These are phyloP conservation scores for Scomber scombrus DNA, from an alignment of 2,113 vertebrate species.

Conservation along the genomic window DNA sequence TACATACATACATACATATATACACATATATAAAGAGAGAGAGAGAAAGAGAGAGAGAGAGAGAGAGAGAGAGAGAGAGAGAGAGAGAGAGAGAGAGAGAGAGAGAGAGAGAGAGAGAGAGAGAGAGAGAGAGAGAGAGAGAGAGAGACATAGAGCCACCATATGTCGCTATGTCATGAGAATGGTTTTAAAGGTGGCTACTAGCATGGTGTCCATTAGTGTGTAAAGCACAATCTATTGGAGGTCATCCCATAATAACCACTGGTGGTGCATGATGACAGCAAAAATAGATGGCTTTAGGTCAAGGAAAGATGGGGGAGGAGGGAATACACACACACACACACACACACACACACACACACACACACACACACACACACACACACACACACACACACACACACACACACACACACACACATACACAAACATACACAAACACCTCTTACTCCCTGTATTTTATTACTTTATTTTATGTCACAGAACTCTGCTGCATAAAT, in stretches of 20 bases:
- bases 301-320: slow-evolving; percentile 7
- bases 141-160: not conserved
- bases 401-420: not conserved
- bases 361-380: no score
- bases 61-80: not conserved
- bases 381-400: not conserved
- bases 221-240: slow-evolving; percentile 18
- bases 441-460: not conserved
- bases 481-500: not conserved
- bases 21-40: no score
- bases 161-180: not conserved
- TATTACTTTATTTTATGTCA: no score
- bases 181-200: not conserved
- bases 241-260: slow-evolving; percentile 32
- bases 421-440: not conserved
- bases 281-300: slow-evolving; percentile 26
- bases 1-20: no score
- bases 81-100: not conserved
- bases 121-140: not conserved
- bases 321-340: not conserved
- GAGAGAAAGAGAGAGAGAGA: not conserved
- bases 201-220: slow-evolving; percentile 19
- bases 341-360: not conserved
- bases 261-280: slow-evolving; percentile 15
- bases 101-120: not conserved